These are phyloP conservation scores for Champsocephalus esox DNA, from an alignment of 2,797 vertebrate genomes.

Conservation along the genomic window DNA sequence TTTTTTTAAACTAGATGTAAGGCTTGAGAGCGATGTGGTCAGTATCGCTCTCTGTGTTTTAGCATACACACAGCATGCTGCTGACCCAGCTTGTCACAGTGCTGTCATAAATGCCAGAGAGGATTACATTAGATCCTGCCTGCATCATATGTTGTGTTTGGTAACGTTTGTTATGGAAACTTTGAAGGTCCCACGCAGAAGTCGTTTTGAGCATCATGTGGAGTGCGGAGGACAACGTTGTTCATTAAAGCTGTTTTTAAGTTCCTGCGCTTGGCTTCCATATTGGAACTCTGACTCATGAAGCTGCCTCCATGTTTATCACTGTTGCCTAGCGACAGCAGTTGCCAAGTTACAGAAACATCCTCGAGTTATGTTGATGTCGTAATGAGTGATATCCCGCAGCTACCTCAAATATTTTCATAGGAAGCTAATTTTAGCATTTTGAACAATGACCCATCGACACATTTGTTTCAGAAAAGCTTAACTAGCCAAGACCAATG, in stretches of 20 bases:
- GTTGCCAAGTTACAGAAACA: slow-evolving; percentile 59
- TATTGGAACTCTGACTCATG: slow-evolving; percentile 75
- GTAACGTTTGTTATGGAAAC: slow-evolving; percentile 75
- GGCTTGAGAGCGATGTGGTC: slow-evolving; percentile 35
- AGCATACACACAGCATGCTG: slow-evolving; percentile 9
- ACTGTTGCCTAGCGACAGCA: slow-evolving; percentile 64
- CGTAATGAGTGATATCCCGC: slow-evolving; percentile 55
- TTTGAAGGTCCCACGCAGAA: slow-evolving; percentile 40
- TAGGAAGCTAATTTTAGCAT: slow-evolving; percentile 57
- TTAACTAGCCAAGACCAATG: background rate
- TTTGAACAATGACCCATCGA: slow-evolving; percentile 16
- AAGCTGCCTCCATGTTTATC: slow-evolving; percentile 71
- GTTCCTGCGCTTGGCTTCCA: slow-evolving; percentile 60
- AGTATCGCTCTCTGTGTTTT: slow-evolving; percentile 19
- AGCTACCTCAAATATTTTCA: slow-evolving; percentile 53
- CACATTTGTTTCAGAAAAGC: slow-evolving; percentile 13
- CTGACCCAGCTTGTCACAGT: slow-evolving; percentile 48
- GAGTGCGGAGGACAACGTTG: slow-evolving; percentile 42
- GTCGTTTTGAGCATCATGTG: slow-evolving; percentile 51
- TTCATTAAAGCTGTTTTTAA: slow-evolving; percentile 61
- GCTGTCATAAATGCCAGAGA: slow-evolving; percentile 67
- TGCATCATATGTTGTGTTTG: slow-evolving; percentile 59
- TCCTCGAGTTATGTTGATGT: slow-evolving; percentile 63
- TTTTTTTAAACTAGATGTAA: slow-evolving; percentile 46
- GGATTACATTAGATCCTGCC: slow-evolving; percentile 62